phyloP scores from a whole-genome alignment of 2,797 vertebrate species.

The Hybognathus amarus region DNA sequence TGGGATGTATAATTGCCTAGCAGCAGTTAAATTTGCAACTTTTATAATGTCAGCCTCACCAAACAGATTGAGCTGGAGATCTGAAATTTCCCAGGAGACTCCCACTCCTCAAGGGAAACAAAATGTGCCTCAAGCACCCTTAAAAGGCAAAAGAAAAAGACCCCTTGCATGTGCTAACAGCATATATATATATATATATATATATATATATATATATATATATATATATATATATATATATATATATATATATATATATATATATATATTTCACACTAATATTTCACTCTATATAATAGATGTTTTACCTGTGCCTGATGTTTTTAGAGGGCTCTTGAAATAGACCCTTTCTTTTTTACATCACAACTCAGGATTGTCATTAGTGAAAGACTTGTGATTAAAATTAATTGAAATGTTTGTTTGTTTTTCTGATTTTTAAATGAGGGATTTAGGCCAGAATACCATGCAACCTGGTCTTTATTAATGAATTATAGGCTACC shows the following conservation, averaged over 20 bases:
- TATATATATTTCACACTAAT: not conserved
- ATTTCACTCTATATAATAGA: not conserved
- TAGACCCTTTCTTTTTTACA: not conserved
- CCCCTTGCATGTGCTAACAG: not conserved
- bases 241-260: not conserved
- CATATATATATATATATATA: not conserved
- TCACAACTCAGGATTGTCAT: not conserved
- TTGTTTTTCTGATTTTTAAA: not conserved
- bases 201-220: not conserved
- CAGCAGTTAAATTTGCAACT: conserved; percentile 11
- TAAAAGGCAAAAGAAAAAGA: not conserved
- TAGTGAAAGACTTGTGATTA: not conserved
- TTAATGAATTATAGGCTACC: not conserved
- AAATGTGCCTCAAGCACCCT: not conserved
- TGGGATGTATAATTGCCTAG: conserved; percentile 28
- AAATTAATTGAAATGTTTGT: not conserved
- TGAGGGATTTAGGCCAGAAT: not conserved
- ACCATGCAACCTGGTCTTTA: not conserved
- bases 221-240: not conserved
- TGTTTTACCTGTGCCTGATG: not conserved
- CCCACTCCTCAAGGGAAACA: not conserved
- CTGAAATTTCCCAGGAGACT: conserved; percentile 3
- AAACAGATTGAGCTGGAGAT: not conserved
- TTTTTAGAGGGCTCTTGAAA: not conserved
- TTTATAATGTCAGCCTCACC: conserved; percentile 6